Conservation (phyloP, 2,797 vertebrate genomes). For the Prionace glauca region DNA sequence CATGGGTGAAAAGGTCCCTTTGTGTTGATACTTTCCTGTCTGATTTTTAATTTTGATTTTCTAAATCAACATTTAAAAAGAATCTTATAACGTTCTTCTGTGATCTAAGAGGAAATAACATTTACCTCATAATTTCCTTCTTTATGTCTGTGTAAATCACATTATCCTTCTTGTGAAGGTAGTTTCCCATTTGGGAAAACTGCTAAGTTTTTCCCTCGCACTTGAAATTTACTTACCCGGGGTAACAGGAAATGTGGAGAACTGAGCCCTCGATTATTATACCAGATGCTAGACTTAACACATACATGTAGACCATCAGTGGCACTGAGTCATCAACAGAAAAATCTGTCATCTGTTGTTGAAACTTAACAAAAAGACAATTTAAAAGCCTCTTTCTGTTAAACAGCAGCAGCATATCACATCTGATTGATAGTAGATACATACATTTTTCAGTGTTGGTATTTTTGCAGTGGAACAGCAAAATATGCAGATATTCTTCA, state of each 20-base stretch:
- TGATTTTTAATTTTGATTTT: conserved; percentile 32
- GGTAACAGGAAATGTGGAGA: conserved; percentile 72
- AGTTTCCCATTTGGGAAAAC: conserved; percentile 59
- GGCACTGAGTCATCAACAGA: conserved; percentile 59
- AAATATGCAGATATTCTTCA: background rate
- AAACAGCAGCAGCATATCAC: background rate
- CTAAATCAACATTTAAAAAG: background rate
- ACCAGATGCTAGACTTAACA: conserved; percentile 70
- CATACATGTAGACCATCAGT: conserved; percentile 61
- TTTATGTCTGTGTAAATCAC: conserved; percentile 52
- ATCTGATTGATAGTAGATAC: too few relatives aligned
- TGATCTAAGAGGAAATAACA: conserved; percentile 44
- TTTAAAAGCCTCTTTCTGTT: background rate
- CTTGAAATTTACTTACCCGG: conserved; percentile 69
- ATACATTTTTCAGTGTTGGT: background rate
- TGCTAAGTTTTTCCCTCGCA: conserved; percentile 72
- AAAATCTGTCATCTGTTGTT: conserved; percentile 15
- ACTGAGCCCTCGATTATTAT: conserved; percentile 72
- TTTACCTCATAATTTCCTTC: conserved; percentile 59
- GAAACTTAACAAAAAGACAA: conserved; percentile 1
- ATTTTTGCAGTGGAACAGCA: background rate
- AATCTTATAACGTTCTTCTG: conserved; percentile 48
- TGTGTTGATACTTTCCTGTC: background rate
- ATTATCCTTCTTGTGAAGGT: conserved; percentile 63
- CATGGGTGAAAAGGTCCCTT: conserved; percentile 3